Base-by-base conservation (phyloP, 2,888 invertebrate genomes). In the Nomada fabriciana region DNA sequence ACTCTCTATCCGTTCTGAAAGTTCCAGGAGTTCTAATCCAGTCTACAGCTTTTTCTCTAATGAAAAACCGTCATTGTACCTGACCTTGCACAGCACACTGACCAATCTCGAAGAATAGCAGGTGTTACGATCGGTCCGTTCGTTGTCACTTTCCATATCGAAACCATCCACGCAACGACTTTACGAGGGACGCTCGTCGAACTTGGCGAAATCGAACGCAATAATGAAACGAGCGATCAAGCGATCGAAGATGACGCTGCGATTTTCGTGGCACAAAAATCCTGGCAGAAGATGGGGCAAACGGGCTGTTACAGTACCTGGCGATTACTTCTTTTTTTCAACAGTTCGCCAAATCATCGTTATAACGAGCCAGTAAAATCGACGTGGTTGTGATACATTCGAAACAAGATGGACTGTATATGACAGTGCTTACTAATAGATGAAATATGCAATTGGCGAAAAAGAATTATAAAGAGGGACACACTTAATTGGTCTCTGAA, bases 11-110 rank as follows among this genome's bases (percentile, higher is more conserved):
- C 80, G 57, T 65, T 70, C 23, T 29, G 47, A 65, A 60, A 71
- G 76, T 76, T 74, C 73, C 20, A 50, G 70, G 50, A 74, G 73
- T 84, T 72, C 84, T 88, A 88, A 89, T 87, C 86, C 88, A 23
- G 61, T 76, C 60, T 76, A 50, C 70, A 83, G 76, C 69, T 71
- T 63, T 67, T 81, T 78, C 68, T 75, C 65, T 78, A 84, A 73
- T 77, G 82, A 82, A 81, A 82, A 78, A 67, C 47, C 53, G 75
- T 64, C 76, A 83, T 82, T 86, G 83, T 80, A 81, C 25, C 9
- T 69, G 67, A 72, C 81, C 77, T 78, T 25, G 42, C 15, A 36
- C 63, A 55, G 47, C 67, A 20, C 23, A 42, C 23, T 43, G 64
- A 47, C 69, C 53, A 68, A 69, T 23, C 74, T 18, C 42, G 79